Conservation (phyloP, 2,113 vertebrate genomes). For the Osmerus eperlanus region DNA sequence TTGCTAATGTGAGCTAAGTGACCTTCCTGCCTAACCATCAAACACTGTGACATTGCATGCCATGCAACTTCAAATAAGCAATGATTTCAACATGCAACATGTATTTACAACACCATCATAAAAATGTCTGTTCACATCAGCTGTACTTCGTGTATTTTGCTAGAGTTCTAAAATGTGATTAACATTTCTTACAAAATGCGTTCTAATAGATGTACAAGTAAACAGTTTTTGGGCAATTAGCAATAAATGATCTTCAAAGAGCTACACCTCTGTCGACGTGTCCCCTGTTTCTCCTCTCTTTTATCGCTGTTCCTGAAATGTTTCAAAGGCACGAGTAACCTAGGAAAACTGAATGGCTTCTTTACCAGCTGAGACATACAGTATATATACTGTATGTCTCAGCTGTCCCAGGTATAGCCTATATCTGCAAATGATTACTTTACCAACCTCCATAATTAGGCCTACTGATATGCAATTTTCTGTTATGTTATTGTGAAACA, state of each 20-base stretch:
- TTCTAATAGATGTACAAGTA: constrained; percentile 7
- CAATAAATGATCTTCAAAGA: constrained; percentile 34
- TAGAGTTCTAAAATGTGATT: too few relatives aligned
- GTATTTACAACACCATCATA: not conserved
- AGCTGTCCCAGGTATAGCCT: not conserved
- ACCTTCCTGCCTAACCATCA: constrained; percentile 53
- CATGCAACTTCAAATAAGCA: constrained; percentile 12
- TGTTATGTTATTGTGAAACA: too few relatives aligned
- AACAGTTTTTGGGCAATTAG: constrained; percentile 30
- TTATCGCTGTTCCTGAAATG: constrained; percentile 19
- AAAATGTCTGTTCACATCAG: too few relatives aligned
- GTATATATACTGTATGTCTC: too few relatives aligned
- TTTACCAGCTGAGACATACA: constrained; percentile 8
- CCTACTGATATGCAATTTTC: too few relatives aligned
- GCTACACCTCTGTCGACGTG: not conserved
- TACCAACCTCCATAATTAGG: not conserved
- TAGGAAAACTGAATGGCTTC: not conserved
- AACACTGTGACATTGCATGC: constrained; percentile 32
- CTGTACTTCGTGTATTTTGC: too few relatives aligned
- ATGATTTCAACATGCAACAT: constrained; percentile 9
- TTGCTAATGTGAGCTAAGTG: constrained; percentile 71
- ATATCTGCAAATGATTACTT: constrained; percentile 15
- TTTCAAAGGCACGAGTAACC: constrained; percentile 6
- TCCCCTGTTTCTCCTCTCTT: constrained; percentile 10
- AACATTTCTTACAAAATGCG: too few relatives aligned